Evolutionary conservation across 2,888 invertebrate genomes (phyloP), one percentile per base, ranked within the genome.

Genomic region (Andrena fulva): DNA sequence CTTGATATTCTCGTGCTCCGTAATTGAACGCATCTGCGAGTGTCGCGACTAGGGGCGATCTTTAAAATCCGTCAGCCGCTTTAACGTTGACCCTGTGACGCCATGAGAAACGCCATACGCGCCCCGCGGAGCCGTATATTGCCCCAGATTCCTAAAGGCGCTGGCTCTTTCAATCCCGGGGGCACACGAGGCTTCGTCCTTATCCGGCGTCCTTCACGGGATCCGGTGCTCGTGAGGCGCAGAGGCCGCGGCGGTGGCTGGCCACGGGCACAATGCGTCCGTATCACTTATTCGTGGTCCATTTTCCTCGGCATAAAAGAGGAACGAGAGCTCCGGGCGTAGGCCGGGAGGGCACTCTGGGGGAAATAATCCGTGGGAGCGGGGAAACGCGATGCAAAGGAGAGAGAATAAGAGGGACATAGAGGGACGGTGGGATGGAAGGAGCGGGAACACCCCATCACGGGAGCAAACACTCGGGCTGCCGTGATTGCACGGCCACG

Each of bases 401-500:
- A 80, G 74, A 48, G 79, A 70, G 86, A 82, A 77, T 56, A 81
- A 35, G 84, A 72, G 76, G 82, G 84, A 42, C 10, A 42, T 42
- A 42, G 42, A 3, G 42, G 12, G 12, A 42, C 12, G 42, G 42
- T 3, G 42, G 42, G 42, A 12, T 42, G 42, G 42, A 84, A 88
- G 79, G 77, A 71, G 62, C 76, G 54, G 71, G 80, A 80, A 42
- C 76, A 82, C 80, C 91, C 93, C 91, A 93, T 93, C 93, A 93
- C 90, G 90, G 92, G 90, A 88, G 93, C 92, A 94, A 93, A 93
- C 93, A 93, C 92, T 91, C 91, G 88, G 89, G 85, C 76, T 88
- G 90, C 87, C 89, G 93, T 93, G 93, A 93, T 93, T 93, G 93
- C 93, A 93, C 92, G 92, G 89, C 91, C 91, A 87, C 93, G 91